These are phyloP conservation scores for Diachrysia chrysitis DNA, from an alignment of 2,888 invertebrate genomes.

Conservation along the genomic window DNA sequence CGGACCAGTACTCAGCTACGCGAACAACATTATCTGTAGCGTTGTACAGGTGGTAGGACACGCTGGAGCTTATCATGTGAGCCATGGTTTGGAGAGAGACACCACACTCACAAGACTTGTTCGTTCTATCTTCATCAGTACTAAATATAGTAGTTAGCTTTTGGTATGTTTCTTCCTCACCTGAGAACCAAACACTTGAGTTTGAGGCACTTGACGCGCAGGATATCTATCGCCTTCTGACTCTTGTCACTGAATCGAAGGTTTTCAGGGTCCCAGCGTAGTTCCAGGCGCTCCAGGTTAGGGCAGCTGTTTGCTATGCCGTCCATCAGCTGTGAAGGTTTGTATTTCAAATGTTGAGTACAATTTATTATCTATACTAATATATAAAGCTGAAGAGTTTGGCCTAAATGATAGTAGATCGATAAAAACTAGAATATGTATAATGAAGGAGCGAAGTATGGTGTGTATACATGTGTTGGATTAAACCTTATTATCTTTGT, in stretches of 20 bases:
- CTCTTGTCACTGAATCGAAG: conserved; percentile 99
- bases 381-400: too few species aligned
- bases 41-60: too few species aligned
- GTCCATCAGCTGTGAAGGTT: conserved; percentile 94
- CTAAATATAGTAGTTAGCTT: too few species aligned
- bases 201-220: conserved; percentile 98
- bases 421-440: neutral
- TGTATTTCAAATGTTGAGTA: neutral
- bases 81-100: too few species aligned
- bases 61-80: too few species aligned
- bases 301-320: conserved; percentile 98
- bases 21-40: too few species aligned
- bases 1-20: too few species aligned
- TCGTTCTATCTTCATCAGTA: too few species aligned
- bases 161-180: conserved; percentile 78
- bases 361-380: neutral
- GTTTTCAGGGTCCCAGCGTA: conserved; percentile 99
- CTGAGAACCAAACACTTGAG: conserved; percentile 97
- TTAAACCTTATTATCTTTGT: neutral
- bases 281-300: conserved; percentile 96
- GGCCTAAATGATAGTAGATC: neutral
- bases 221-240: conserved; percentile 99
- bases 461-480: neutral
- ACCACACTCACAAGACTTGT: too few species aligned
- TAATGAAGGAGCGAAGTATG: neutral